A percentile compares a stretch with the other conserved stretches of the same genome.
phyloP scores from a whole-genome alignment of 2,888 invertebrate genomes.

The Mystacides longicornis region DNA sequence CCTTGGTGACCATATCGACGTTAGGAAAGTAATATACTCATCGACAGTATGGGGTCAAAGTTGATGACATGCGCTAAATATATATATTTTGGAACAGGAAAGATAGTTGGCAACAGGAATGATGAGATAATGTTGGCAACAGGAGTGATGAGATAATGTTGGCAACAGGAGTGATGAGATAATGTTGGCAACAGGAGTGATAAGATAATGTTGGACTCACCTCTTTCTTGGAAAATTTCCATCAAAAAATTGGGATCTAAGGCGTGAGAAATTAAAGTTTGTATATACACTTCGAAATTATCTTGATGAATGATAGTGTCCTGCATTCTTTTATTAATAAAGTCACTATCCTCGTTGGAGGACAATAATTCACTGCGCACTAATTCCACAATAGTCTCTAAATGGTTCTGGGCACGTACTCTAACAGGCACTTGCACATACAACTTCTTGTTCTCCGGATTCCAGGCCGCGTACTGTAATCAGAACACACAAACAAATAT shows the following conservation, averaged over 20 bases:
- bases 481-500: not conserved
- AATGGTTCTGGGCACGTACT: conserved; percentile 65
- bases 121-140: too few relatives aligned
- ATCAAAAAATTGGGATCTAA: conserved; percentile 82
- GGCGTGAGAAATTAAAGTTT: conserved; percentile 84
- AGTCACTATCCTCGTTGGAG: conserved; percentile 56
- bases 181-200: too few relatives aligned
- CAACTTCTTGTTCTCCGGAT: conserved; percentile 70
- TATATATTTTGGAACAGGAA: too few relatives aligned
- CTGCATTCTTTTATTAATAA: conserved; percentile 67
- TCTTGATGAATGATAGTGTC: conserved; percentile 73
- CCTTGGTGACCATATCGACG: too few relatives aligned
- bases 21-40: too few relatives aligned
- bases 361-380: conserved; percentile 60
- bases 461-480: conserved; percentile 77
- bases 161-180: too few relatives aligned
- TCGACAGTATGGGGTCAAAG: too few relatives aligned
- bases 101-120: too few relatives aligned
- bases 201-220: conserved; percentile 38
- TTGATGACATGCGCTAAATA: too few relatives aligned
- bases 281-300: conserved; percentile 86
- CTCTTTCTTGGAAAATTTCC: conserved; percentile 86
- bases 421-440: conserved; percentile 74
- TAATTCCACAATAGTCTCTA: conserved; percentile 75
- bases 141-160: too few relatives aligned